Evolutionary conservation across 1,140 invertebrate species (phyloP).

Genomic region (Euborellia annulipes): DNA sequence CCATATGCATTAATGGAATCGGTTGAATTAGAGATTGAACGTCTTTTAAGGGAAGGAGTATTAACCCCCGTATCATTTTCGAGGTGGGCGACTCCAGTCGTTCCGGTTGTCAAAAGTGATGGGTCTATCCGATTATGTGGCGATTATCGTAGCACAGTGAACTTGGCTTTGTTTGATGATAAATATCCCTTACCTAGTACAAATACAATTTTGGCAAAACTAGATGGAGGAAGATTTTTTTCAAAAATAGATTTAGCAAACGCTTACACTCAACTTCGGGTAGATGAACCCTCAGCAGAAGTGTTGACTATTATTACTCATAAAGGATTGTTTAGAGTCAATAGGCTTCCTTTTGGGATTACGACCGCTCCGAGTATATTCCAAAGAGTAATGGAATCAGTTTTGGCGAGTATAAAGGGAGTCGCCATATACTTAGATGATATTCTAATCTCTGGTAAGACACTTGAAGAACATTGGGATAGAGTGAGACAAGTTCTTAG

Average conservation of each 20-base stretch:
- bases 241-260: slow-evolving; percentile 24
- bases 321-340: slow-evolving; percentile 12
- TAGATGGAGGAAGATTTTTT: slow-evolving; percentile 22
- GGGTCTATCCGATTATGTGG: slow-evolving; percentile 27
- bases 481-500: slow-evolving; percentile 7
- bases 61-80: slow-evolving; percentile 16
- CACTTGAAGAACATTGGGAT: slow-evolving; percentile 6
- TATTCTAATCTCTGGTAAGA: slow-evolving; percentile 5
- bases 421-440: slow-evolving; percentile 13
- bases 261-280: slow-evolving; percentile 29
- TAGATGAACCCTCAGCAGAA: slow-evolving; percentile 21
- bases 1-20: slow-evolving; percentile 25
- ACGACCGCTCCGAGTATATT: not conserved
- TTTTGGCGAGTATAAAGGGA: slow-evolving; percentile 9
- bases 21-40: slow-evolving; percentile 26
- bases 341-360: not conserved
- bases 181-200: slow-evolving; percentile 30
- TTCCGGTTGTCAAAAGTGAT: slow-evolving; percentile 29
- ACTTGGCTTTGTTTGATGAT: slow-evolving; percentile 20
- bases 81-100: slow-evolving; percentile 29
- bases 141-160: slow-evolving; percentile 27
- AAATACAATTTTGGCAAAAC: slow-evolving; percentile 24
- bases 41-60: slow-evolving; percentile 20
- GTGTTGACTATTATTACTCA: slow-evolving; percentile 26
- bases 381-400: slow-evolving; percentile 10